Evolutionary conservation across 1,140 invertebrate genomes (phyloP), one percentile per base, ranked within the genome.

Genomic region (Drosophila suzukii): DNA sequence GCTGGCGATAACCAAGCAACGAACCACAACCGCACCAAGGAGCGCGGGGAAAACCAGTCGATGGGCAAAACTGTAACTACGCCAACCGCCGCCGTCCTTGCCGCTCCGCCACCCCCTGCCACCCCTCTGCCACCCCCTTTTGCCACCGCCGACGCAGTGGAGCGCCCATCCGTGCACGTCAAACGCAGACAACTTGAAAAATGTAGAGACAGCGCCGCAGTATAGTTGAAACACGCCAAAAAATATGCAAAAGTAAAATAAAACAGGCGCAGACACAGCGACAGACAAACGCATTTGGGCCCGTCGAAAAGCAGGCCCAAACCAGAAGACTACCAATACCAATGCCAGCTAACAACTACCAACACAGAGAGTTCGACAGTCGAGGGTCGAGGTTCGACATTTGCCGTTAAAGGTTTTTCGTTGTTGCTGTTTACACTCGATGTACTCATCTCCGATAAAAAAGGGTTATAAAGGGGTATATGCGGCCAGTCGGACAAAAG

Each of bases 191-290:
- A 89, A 89, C 84, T 89, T 89, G 84, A 89, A 89, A 89, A 88
- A 88, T 88, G 84, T 88, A 88, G 80, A 88, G 84, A 89, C 85
- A 89, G 83, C 84, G 83, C 79, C 67, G 83, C 84, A 89, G 84
- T 83, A 77, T 77, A 88, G 84, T 89, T 81, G 84, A 89, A 89
- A 89, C 81, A 89, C 84, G 84, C 84, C 85, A 89, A 89, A 89
- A 89, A 89, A 89, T 89, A 89, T 89, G 84, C 84, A 90, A 89
- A 88, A 90, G 84, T 84, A 89, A 89, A 89, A 89, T 89, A 89
- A 89, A 89, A 89, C 85, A 89, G 84, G 72, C 75, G 54, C 63
- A 89, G 84, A 78, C 75, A 55, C 63, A 15, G 55, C 15, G 34
- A 46, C 59, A 58, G 72, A 75, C 60, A 77, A 59, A 88, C 79